Evolutionary conservation across 2,888 invertebrate genomes (phyloP).

Genomic region (Anarsia innoxiella): DNA sequence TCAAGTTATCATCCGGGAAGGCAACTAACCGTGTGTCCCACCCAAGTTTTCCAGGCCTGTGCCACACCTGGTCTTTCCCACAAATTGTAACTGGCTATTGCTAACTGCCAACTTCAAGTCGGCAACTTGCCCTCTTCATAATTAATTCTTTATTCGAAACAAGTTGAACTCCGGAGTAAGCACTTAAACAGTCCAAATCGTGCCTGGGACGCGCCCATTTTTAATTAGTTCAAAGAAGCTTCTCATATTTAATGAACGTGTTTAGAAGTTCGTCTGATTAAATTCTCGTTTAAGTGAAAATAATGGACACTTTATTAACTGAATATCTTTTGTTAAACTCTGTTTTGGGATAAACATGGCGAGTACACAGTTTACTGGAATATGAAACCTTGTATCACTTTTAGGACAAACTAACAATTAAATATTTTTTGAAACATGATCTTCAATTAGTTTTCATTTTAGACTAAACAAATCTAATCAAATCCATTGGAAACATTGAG

Average conservation of each 20-base stretch:
- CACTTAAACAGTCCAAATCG: slow-evolving; percentile 72
- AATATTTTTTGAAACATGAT: too few relatives aligned
- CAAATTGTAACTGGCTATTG: slow-evolving; percentile 60
- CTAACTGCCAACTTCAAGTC: slow-evolving; percentile 46
- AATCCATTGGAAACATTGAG: too few relatives aligned
- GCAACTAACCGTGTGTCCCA: slow-evolving; percentile 65
- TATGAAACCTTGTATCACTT: too few relatives aligned
- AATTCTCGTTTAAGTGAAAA: background rate
- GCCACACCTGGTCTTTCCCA: slow-evolving; percentile 69
- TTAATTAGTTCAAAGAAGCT: slow-evolving; percentile 65
- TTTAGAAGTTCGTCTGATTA: slow-evolving; percentile 37
- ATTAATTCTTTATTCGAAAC: slow-evolving; percentile 74
- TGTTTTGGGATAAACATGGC: too few relatives aligned
- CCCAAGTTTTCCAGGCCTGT: slow-evolving; percentile 54
- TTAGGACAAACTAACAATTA: too few relatives aligned
- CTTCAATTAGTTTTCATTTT: too few relatives aligned
- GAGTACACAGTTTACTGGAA: too few relatives aligned
- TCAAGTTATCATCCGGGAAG: slow-evolving; percentile 66
- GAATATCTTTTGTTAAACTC: too few relatives aligned
- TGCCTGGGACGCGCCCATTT: slow-evolving; percentile 67
- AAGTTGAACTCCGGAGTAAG: slow-evolving; percentile 64
- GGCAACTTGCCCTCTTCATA: slow-evolving; percentile 64
- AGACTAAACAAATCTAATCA: too few relatives aligned
- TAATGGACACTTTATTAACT: background rate
- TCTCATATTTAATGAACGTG: slow-evolving; percentile 64